Conservation (phyloP, 64 coral and sea anemone species). For the Pocillopora damicornis region DNA sequence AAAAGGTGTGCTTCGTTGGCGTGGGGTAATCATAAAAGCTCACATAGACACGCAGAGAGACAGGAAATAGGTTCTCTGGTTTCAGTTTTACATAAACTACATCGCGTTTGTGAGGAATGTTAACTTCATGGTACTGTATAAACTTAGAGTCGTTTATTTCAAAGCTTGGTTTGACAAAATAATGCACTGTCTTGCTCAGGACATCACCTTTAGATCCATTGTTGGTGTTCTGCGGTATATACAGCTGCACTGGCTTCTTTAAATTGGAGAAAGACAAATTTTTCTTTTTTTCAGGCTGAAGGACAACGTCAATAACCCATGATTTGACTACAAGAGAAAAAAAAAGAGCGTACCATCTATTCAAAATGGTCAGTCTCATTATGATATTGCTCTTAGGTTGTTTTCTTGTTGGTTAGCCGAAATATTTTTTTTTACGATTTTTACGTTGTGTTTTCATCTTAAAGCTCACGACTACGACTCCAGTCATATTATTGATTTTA, state of each 20-base stretch:
- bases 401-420: not conserved
- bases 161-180: constrained; percentile 48
- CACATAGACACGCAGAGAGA: constrained; percentile 10
- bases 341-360: not conserved
- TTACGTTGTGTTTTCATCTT: no score
- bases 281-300: constrained; percentile 19
- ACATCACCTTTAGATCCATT: not conserved
- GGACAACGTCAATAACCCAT: constrained; percentile 47
- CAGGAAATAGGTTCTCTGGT: not conserved
- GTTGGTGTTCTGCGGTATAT: constrained; percentile 29
- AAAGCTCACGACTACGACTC: no score
- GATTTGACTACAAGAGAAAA: constrained; percentile 36
- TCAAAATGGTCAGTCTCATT: not conserved
- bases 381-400: not conserved
- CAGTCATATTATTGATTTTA: no score
- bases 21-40: constrained; percentile 31
- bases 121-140: constrained; percentile 16
- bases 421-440: not conserved
- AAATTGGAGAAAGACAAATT: constrained; percentile 20
- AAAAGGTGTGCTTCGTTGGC: not conserved
- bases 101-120: not conserved
- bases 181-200: constrained; percentile 4
- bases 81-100: not conserved
- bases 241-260: constrained; percentile 41
- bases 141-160: not conserved